Conservation (phyloP, 2,113 vertebrate genomes). For the Muntiacus reevesi region DNA sequence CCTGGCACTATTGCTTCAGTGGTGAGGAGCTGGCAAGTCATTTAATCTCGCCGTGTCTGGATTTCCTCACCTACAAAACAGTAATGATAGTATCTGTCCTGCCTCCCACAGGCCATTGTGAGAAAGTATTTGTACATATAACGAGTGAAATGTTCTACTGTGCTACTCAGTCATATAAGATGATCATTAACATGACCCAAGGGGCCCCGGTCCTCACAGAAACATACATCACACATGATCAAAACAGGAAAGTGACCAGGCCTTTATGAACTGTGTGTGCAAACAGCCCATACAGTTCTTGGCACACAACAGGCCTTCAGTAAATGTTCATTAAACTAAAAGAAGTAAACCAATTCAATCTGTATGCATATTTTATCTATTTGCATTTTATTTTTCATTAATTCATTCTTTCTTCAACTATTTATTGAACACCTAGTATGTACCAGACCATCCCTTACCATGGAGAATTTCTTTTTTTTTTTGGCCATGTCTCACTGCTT, state of each 20-base stretch:
- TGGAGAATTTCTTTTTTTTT: neutral
- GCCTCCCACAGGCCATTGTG: neutral
- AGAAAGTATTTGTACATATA: neutral
- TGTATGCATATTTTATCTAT: neutral
- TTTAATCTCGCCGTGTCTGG: slow-evolving; percentile 44
- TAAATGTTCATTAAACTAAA: neutral
- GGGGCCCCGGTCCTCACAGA: neutral
- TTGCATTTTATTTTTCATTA: neutral
- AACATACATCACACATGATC: neutral
- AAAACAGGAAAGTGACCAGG: neutral
- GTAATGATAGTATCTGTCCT: slow-evolving; percentile 52
- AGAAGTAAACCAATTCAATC: neutral
- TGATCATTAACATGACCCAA: neutral
- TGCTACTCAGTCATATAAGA: neutral
- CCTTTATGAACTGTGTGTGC: neutral
- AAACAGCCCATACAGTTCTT: neutral
- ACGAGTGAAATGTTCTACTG: neutral
- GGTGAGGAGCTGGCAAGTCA: slow-evolving; percentile 43
- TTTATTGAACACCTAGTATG: neutral
- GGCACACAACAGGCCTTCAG: neutral
- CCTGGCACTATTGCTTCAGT: neutral
- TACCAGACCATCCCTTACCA: neutral
- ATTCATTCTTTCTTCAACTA: neutral
- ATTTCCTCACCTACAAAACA: slow-evolving; percentile 69
- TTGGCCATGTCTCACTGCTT: neutral